phyloP scores from a whole-genome alignment of 2,888 invertebrate species.

The Drosophila neutralis region DNA sequence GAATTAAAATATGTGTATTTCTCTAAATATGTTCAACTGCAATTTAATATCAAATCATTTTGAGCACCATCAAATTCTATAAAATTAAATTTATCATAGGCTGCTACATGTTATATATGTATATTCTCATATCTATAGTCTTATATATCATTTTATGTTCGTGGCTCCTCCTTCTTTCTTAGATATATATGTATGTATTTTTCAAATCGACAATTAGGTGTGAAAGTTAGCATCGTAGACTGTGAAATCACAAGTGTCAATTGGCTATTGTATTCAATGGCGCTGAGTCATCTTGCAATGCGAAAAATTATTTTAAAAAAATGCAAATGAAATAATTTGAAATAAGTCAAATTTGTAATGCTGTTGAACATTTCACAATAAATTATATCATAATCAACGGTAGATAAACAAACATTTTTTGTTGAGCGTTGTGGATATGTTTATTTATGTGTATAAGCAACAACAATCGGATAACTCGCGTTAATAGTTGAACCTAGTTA shows the following conservation, averaged over 20 bases:
- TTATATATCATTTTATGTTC: background rate
- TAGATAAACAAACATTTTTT: conserved; percentile 9
- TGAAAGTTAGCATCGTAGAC: conserved; percentile 45
- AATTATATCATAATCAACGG: conserved; percentile 15
- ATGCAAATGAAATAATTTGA: conserved; percentile 12
- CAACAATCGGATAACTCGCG: background rate
- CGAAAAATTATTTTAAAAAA: background rate
- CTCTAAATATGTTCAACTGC: background rate
- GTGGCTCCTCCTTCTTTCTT: conserved; percentile 6
- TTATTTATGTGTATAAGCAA: background rate
- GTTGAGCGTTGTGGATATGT: conserved; percentile 16
- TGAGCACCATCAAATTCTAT: background rate
- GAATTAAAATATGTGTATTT: background rate
- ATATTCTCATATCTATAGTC: too few relatives aligned
- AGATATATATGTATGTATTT: conserved; percentile 15
- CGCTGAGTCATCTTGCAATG: conserved; percentile 31
- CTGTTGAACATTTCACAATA: conserved; percentile 5
- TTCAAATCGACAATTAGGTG: conserved; percentile 49
- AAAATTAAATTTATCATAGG: background rate
- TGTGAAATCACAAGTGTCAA: conserved; percentile 49
- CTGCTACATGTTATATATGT: background rate
- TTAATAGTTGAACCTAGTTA: background rate
- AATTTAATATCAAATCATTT: background rate
- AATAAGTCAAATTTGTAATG: conserved; percentile 14
- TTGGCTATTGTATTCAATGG: conserved; percentile 23